Base-by-base conservation (phyloP, 2,113 vertebrate species). In the Scopus umbretta region DNA sequence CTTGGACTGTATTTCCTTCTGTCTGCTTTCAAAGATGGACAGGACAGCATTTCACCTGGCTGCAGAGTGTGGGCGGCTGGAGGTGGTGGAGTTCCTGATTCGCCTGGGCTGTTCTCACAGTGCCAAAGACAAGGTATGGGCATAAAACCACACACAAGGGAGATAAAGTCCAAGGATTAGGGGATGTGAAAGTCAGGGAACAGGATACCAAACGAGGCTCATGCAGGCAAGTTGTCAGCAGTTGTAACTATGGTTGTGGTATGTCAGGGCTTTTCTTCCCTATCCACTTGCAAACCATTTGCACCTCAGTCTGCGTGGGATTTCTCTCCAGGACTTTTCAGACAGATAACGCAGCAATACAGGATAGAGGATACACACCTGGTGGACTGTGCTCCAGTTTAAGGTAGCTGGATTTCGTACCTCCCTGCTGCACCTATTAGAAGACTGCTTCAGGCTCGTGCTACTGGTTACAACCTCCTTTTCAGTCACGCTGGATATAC, bases 41-140 rank as follows among this genome's bases (percentile, higher is more conserved):
- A 99, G 98, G 97, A 99, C 99, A 1, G 98, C 99, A 0, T 98
- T 99, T 84, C 99, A 99, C 80, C 93, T 98, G 94, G 99, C 99
- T 3, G 98, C 98, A 32, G 99, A 99, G 86, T 82, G 98, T 0
- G 98, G 99, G 55, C 98, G 97, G 38, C 81, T 98, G 90, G 98
- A 99, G 16, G 98, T 98, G 91, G 98, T 98, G 91, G 98, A 99
- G 62, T 98, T 99, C 95, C 98, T 99, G 17, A 98, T 99, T 83
- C 98, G 55, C 10, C 98, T 98, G 70, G 98, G 98, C 34, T 99
- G 98, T 94, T 97, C 97, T 86, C 98, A 98, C 80, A 81, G 94
- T 58, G 87, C 98, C 87, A 98, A 98, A 95, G 99, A 99, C 97
- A 99, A 99, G 98, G 99, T 99, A 97, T 0, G 15, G 32, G 23